Evolutionary conservation across 2,888 invertebrate genomes (phyloP).

Genomic region (Oscheius sp.): DNA sequence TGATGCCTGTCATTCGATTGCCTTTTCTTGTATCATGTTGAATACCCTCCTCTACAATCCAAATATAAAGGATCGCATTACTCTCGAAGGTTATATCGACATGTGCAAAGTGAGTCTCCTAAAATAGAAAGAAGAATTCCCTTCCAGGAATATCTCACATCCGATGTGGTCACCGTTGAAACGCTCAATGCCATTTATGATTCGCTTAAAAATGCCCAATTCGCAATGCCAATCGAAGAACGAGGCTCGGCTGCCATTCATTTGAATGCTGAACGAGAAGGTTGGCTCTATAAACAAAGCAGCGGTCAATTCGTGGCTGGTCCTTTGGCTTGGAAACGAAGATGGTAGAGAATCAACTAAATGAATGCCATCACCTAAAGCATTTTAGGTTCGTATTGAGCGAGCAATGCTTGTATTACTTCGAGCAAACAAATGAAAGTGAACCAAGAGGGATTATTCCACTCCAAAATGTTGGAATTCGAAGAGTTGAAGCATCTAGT

Average conservation of each 20-base stretch:
- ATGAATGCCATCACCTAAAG: background rate
- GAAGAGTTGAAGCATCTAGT: constrained; percentile 44
- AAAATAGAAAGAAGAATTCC: background rate
- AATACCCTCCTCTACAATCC: constrained; percentile 58
- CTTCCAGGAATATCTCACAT: constrained; percentile 27
- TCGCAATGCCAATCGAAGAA: constrained; percentile 31
- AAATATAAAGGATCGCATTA: constrained; percentile 51
- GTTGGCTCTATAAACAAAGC: constrained; percentile 60
- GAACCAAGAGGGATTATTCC: constrained; percentile 58
- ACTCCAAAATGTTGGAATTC: constrained; percentile 53
- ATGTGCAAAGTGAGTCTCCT: constrained; percentile 37
- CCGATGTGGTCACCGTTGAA: constrained; percentile 16
- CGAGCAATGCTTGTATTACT: constrained; percentile 56
- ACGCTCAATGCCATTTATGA: constrained; percentile 27
- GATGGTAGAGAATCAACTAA: constrained; percentile 42
- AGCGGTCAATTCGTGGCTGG: constrained; percentile 51
- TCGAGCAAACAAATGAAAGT: constrained; percentile 49
- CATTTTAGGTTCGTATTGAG: constrained; percentile 51
- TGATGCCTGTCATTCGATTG: constrained; percentile 50
- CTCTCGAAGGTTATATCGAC: constrained; percentile 44
- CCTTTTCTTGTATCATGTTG: constrained; percentile 58
- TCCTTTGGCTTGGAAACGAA: constrained; percentile 55
- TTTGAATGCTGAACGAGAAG: constrained; percentile 40
- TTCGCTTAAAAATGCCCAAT: constrained; percentile 23
- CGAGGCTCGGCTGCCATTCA: constrained; percentile 27